A percentile compares a stretch with the other conserved stretches of the same genome.
Conservation (phyloP, 2,797 vertebrate species). For the Phrynocephalus vlangalii region DNA sequence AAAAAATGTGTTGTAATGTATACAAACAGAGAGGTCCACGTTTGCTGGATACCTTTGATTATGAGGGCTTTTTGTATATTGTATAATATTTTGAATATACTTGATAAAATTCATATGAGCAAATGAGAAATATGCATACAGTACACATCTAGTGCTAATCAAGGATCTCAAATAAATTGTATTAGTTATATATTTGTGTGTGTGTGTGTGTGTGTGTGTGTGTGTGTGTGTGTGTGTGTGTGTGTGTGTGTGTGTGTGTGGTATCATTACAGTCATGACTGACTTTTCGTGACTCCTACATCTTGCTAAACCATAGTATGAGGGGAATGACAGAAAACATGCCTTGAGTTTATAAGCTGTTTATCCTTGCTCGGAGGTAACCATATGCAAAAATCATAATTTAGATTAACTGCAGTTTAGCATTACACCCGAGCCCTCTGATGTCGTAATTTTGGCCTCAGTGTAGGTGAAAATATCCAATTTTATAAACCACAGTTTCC, state of each 20-base stretch:
- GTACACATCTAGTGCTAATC: not conserved
- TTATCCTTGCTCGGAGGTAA: not conserved
- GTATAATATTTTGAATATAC: not conserved
- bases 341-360: not conserved
- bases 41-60: not conserved
- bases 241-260: too few relatives aligned
- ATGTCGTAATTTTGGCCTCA: not conserved
- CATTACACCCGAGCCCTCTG: not conserved
- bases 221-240: too few relatives aligned
- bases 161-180: not conserved
- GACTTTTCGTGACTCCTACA: too few relatives aligned
- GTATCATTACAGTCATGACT: too few relatives aligned
- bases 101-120: fast-evolving
- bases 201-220: too few relatives aligned
- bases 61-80: not conserved
- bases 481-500: not conserved
- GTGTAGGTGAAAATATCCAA: not conserved
- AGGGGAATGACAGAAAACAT: not conserved
- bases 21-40: not conserved
- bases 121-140: not conserved
- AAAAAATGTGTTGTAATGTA: not conserved
- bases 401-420: not conserved
- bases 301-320: not conserved
- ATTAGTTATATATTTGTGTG: not conserved
- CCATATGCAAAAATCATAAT: not conserved